A percentile compares a stretch with the other conserved stretches of the same genome.
These are phyloP conservation scores for Hoplostethus mediterraneus DNA, from an alignment of 2,797 vertebrate genomes.

Conservation along the genomic window DNA sequence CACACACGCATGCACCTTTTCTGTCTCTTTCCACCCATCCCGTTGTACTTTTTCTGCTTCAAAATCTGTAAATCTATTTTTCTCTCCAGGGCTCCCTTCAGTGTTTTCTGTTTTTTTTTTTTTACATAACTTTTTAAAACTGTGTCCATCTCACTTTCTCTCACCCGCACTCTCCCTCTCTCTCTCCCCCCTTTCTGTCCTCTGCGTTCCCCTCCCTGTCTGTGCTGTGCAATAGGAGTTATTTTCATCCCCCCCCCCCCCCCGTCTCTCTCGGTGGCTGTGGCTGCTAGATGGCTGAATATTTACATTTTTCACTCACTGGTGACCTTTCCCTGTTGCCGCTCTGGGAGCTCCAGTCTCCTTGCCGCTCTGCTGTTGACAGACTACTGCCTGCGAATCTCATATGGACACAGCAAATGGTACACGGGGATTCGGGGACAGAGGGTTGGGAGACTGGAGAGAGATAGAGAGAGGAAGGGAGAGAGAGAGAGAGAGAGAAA, in stretches of 20 bases:
- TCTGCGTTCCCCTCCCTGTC: constrained; percentile 73
- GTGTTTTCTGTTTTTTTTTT: constrained; percentile 58
- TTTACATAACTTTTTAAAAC: constrained; percentile 72
- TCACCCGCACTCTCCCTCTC: constrained; percentile 63
- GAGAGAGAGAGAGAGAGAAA: constrained; percentile 7
- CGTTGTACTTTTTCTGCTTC: constrained; percentile 25
- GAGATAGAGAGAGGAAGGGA: constrained; percentile 33
- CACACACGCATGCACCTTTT: constrained; percentile 31
- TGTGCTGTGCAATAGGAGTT: constrained; percentile 78
- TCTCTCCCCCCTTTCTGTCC: constrained; percentile 71
- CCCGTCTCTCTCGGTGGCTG: constrained; percentile 76
- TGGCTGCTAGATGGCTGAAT: constrained; percentile 78
- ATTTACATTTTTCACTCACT: constrained; percentile 85
- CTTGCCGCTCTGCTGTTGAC: constrained; percentile 79
- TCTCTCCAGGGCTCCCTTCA: constrained; percentile 43
- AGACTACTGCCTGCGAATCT: constrained; percentile 80
- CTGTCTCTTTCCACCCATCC: constrained; percentile 20
- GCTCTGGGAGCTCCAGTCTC: constrained; percentile 80
- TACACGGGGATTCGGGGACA: constrained; percentile 68
- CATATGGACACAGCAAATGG: constrained; percentile 80
- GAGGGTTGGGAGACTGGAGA: constrained; percentile 55
- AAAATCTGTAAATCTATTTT: constrained; percentile 64
- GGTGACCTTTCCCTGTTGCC: constrained; percentile 77
- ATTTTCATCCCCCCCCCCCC: constrained; percentile 81
- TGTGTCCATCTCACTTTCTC: constrained; percentile 59